Base-by-base conservation (phyloP, 2,797 vertebrate genomes). In the Acridotheres tristis region DNA sequence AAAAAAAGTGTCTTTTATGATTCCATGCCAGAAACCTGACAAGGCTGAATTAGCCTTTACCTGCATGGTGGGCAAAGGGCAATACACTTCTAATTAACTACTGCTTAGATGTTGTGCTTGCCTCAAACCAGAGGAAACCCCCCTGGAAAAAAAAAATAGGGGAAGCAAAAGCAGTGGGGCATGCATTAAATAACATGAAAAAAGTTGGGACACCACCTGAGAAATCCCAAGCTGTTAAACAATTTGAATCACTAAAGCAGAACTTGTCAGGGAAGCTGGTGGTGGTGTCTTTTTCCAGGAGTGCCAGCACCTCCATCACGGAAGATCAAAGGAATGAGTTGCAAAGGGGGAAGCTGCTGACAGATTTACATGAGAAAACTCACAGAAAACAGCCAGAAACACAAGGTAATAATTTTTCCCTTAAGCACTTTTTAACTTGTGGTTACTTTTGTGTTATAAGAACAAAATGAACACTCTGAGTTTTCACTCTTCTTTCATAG, bases 151-250 rank as follows among this genome's bases (percentile, higher is more conserved):
- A 5, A 29, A 14, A 5, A 29, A 40, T 4, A 18, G 10, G 4
- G 2, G 22, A 58, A 43, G 10, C 11, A 66, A 36, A 8, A 58
- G 53, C 53, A 85, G 45, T 0, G 0, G 4, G 12, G 19, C 7
- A 10, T 29, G 10, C 7, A 18, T 50, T 50, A 36, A 36, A 42
- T 32, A 18, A 3, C 3, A 2, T 21, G 21, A 13, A 54, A 25
- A 30, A 42, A 18, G 6, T 58, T 66, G 36, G 17, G 45, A 27
- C 36, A 16, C 15, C 32, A 10, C 8, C 15, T 36, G 27, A 27
- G 53, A 75, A 75, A 43, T 27, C 15, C 22, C 12, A 27, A 51
- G 45, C 32, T 53, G 27, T 45, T 53, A 62, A 55, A n/a, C 9
- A 32, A 7, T 43, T 27, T 51, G 14, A 75, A 51, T 36, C 22